A percentile compares a stretch with the other conserved stretches of the same genome.
Evolutionary conservation across 2,113 vertebrate genomes (phyloP).

Genomic region (Irena cyanogastra): DNA sequence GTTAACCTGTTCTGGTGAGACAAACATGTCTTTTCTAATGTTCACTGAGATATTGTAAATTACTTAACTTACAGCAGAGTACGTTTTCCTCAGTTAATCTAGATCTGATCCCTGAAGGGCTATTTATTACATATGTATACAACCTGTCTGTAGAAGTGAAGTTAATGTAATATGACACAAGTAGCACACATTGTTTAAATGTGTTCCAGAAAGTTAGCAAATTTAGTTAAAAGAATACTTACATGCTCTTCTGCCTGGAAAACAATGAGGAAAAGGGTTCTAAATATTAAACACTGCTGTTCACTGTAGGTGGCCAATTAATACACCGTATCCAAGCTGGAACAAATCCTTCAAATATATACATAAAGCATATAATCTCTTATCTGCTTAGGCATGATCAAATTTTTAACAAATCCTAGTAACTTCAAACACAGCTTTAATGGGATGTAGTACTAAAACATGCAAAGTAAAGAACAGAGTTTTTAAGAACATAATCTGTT

Average conservation of each 20-base stretch:
- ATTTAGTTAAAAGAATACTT: slow-evolving; percentile 72
- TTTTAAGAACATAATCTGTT: slow-evolving; percentile 84
- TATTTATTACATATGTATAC: slow-evolving; percentile 81
- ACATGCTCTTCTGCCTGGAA: slow-evolving; percentile 71
- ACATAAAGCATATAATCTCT: slow-evolving; percentile 83
- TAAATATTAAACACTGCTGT: slow-evolving; percentile 76
- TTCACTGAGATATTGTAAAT: slow-evolving; percentile 76
- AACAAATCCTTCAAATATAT: slow-evolving; percentile 80
- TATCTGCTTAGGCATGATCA: slow-evolving; percentile 85
- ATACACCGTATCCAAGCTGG: slow-evolving; percentile 74
- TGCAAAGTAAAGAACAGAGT: slow-evolving; percentile 75
- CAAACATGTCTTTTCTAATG: slow-evolving; percentile 63
- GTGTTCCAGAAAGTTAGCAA: slow-evolving; percentile 79
- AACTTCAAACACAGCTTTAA: slow-evolving; percentile 83
- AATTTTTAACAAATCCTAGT: slow-evolving; percentile 82
- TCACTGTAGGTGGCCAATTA: slow-evolving; percentile 87
- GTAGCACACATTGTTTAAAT: slow-evolving; percentile 78
- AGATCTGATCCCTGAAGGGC: slow-evolving; percentile 73
- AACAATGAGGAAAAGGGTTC: slow-evolving; percentile 56
- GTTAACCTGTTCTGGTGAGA: slow-evolving; percentile 62
- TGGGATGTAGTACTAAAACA: slow-evolving; percentile 78
- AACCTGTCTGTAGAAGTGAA: slow-evolving; percentile 78
- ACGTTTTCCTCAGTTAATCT: slow-evolving; percentile 74
- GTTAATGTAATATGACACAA: slow-evolving; percentile 80
- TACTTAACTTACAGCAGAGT: slow-evolving; percentile 68